Percentiles rank a stretch among this genome's conserved stretches.
These are phyloP conservation scores for Crocidura indochinensis DNA, from an alignment of 2,797 vertebrate species.

Conservation along the genomic window DNA sequence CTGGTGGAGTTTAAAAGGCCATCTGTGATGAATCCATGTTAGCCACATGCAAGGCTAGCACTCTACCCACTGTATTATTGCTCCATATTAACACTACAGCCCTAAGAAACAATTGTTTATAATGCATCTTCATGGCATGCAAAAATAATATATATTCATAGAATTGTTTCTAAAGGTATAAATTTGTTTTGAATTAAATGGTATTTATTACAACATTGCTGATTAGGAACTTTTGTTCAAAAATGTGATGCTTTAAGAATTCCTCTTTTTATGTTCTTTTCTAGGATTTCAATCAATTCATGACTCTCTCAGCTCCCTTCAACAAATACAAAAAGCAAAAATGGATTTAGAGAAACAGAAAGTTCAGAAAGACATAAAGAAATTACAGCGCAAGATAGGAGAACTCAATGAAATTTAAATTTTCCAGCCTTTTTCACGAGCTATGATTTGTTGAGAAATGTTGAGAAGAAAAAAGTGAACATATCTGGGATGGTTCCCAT, in stretches of 20 bases:
- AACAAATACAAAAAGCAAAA: slow-evolving; percentile 92
- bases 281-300: slow-evolving; percentile 93
- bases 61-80: too few species aligned
- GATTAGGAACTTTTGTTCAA: slow-evolving; percentile 23
- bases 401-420: slow-evolving; percentile 84
- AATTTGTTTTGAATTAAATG: slow-evolving; percentile 36
- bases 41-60: too few species aligned
- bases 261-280: slow-evolving; percentile 74
- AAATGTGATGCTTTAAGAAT: slow-evolving; percentile 11
- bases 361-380: slow-evolving; percentile 90
- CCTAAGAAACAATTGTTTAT: neutral
- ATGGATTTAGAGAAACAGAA: slow-evolving; percentile 92
- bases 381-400: slow-evolving; percentile 85
- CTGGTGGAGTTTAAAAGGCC: too few species aligned
- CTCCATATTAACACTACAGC: too few species aligned
- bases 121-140: neutral
- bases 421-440: neutral
- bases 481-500: neutral
- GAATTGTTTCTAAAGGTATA: neutral
- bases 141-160: slow-evolving; percentile 57
- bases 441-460: neutral
- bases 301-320: slow-evolving; percentile 92
- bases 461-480: neutral
- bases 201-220: slow-evolving; percentile 13
- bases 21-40: too few species aligned